Base-by-base conservation (phyloP, 2,797 vertebrate species). In the Bryconaethiops microstoma region DNA sequence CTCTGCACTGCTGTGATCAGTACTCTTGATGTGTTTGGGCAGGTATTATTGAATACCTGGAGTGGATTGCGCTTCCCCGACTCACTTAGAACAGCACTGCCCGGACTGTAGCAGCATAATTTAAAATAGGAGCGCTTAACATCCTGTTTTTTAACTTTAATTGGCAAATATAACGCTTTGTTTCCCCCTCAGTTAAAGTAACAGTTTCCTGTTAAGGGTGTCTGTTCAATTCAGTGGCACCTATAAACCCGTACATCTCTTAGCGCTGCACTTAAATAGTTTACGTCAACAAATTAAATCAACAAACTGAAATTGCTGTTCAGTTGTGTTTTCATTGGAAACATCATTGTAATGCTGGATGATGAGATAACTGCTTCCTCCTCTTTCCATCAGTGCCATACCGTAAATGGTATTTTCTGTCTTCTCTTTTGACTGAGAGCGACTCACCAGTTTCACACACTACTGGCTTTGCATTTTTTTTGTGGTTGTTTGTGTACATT, bases 321-420 rank as follows among this genome's bases (percentile, higher is more conserved):
- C 42, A 21, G 2, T 40, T 42, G 29, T 64, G 13, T n/a, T 23
- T 69, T 48, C 19, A 45, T 48, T 23, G 21, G 21, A 52, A 19
- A 35, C 68, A 54, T 52, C 7, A 39, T 45, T 19, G 9, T 68
- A 68, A 29, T 52, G n/a, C 21, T 70, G 10, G 48, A 23, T 45
- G 19, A 17, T 21, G 21, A 68, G 65, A 21, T 1, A 19, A 10
- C 65, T 42, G 2, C 35, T 1, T 40, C 9, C 6, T 25, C 35
- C 16, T 21, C 1, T 52, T 39, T 39, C 42, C 59, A 42, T 52
- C 19, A 40, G 7, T 29, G 16, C n/a, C 23, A 45, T 25, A 35
- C 80, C 7, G 0, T 81, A 71, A 21, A 76, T 70, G 73, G 62
- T 57, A 29, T 67, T 65, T 63, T 79, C 40, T 23, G n/a, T 69